Conservation (phyloP, 2,113 vertebrate genomes). For the Aphyosemion australe region DNA sequence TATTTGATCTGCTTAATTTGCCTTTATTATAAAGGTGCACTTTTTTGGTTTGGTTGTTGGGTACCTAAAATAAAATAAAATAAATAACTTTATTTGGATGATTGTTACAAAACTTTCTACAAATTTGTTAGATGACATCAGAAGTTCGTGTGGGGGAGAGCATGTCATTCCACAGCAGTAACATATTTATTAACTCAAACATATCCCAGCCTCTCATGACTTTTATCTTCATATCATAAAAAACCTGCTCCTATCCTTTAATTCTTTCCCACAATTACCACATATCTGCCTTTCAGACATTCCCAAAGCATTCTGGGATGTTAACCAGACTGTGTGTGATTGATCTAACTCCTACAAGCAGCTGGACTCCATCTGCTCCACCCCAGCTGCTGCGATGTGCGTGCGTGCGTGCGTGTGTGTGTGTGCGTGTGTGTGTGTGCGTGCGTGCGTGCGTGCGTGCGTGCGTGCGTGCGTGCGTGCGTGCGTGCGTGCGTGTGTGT, state of each 20-base stretch:
- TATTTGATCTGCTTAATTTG: too few species aligned
- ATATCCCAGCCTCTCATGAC: neutral
- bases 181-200: neutral
- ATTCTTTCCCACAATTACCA: constrained; percentile 41
- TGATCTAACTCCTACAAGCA: constrained; percentile 26
- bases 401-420: neutral
- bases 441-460: neutral
- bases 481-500: neutral
- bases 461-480: neutral
- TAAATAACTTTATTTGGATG: too few species aligned
- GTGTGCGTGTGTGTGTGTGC: neutral
- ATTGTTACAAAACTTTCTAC: neutral
- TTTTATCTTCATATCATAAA: constrained; percentile 18
- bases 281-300: constrained; percentile 28
- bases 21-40: too few species aligned
- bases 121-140: neutral
- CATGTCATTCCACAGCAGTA: too few species aligned
- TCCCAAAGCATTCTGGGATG: constrained; percentile 41
- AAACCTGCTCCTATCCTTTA: constrained; percentile 20
- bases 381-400: constrained; percentile 6
- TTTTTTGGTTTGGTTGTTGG: too few species aligned
- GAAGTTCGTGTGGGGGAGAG: neutral
- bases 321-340: constrained; percentile 18
- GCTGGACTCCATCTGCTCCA: constrained; percentile 45
- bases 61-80: too few species aligned